Percentiles rank a stretch among this genome's conserved stretches.
Evolutionary conservation across 2,797 vertebrate species (phyloP).

Genomic region (Falco berigora): DNA sequence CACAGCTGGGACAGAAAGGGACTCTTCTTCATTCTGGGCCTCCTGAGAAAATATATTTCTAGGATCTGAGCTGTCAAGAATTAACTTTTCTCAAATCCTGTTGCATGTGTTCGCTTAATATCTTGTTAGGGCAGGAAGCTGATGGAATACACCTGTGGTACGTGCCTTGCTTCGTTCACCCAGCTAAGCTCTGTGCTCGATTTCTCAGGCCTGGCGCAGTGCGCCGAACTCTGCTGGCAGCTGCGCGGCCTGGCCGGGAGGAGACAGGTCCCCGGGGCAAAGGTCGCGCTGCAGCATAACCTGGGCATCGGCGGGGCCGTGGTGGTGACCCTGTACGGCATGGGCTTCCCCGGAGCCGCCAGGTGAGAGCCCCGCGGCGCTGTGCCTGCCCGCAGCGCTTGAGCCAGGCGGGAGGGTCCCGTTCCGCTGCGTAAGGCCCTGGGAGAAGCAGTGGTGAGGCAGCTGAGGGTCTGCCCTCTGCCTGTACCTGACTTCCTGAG

Average conservation of each 20-base stretch:
- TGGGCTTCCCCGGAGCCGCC: slow-evolving; percentile 81
- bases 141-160: fast-evolving
- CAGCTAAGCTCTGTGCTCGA: slow-evolving; percentile 53
- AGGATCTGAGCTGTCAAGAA: not conserved
- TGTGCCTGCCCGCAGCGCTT: not conserved
- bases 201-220: slow-evolving; percentile 91
- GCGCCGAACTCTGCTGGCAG: slow-evolving; percentile 97
- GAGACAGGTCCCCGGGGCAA: slow-evolving; percentile 88
- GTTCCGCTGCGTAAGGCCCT: fast-evolving
- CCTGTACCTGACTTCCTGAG: not conserved
- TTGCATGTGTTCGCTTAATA: too few relatives aligned
- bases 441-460: not conserved
- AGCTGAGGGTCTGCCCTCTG: not conserved
- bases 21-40: not conserved
- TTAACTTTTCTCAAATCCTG: not conserved
- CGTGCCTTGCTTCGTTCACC: fast-evolving
- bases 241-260: slow-evolving; percentile 86
- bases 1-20: not conserved
- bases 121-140: not conserved
- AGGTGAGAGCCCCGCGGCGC: not conserved
- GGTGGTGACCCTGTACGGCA: slow-evolving; percentile 85
- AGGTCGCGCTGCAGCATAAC: slow-evolving; percentile 93
- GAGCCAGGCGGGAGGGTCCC: fast-evolving
- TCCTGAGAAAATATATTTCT: not conserved
- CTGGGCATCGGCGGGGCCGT: slow-evolving; percentile 90